Base-by-base conservation (phyloP, 64 coral and sea anemone genomes). In the Catalaphyllia jardinei region DNA sequence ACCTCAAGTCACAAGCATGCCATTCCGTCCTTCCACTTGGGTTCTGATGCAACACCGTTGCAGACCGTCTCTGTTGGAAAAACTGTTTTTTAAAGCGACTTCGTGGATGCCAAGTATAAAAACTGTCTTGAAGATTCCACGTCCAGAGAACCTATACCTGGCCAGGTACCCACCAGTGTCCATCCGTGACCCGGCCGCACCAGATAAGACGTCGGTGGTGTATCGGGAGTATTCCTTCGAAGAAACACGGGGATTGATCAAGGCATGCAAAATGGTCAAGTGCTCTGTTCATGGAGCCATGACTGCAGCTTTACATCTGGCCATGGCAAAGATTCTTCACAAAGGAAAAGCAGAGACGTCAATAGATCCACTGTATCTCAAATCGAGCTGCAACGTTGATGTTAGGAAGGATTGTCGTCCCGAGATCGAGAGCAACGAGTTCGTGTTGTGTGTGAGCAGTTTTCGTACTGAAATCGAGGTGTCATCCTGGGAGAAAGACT, bases 321-420 rank as follows among this genome's bases (percentile, higher is more conserved):
- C 69, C 28, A 72, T 29, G 69, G 69, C 69, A 28, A 31, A 72
- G 13, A 72, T 72, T 4, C 69, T 72, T 8, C 69, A 31, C 24
- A 72, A 72, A 72, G 8, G 24, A 72, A 27, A 72, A 72, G 54
- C 1, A 14, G 54, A 57, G 31, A 27, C 25, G 7, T 25, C 69
- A 72, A 72, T 2, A 12, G 69, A 10, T 72, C 9, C 69, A 8
- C 2, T 72, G 27, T 29, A 8, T 31, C 69, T 30, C 10, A 72
- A 72, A 31, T 72, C 25, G 28, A 72, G 69, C 69, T 72, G 69
- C 69, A 72, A 72, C 69, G 25, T 72, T 30, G 69, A 72, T 72
- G 11, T 72, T 1, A 29, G 69, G 13, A 72, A 72, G 69, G 69
- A 72, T 15, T 71, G 67, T n/a, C 9, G 10, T 19, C 67, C 69